A percentile compares a stretch with the other conserved stretches of the same genome.
phyloP scores from a whole-genome alignment of 2,888 invertebrate genomes.

The Balanococcus diminutus region DNA sequence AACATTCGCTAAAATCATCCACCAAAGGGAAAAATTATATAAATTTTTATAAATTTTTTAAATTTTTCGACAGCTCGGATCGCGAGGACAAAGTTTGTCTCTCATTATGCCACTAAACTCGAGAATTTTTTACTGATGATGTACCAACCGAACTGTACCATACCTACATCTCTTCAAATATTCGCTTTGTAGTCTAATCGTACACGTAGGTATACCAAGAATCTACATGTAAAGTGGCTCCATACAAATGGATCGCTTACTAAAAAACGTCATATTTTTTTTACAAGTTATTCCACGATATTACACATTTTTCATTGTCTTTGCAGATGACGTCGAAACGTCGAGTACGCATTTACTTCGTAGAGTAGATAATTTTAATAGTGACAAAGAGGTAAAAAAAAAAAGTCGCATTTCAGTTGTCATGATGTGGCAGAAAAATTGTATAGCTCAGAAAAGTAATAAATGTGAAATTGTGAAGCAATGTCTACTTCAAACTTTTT shows the following conservation, averaged over 20 bases:
- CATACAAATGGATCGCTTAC: background rate
- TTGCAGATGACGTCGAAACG: background rate
- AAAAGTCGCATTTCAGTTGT: background rate
- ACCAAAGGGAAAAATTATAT: background rate
- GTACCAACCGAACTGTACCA: background rate
- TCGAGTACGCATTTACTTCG: background rate
- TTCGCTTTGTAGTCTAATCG: background rate
- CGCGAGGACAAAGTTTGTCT: background rate
- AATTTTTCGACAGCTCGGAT: background rate
- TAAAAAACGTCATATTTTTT: background rate
- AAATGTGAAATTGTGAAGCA: too few relatives aligned
- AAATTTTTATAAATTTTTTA: background rate
- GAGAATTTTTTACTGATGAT: constrained; percentile 1
- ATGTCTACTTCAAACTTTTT: too few relatives aligned
- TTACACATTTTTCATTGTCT: background rate
- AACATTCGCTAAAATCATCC: background rate
- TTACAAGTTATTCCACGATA: background rate
- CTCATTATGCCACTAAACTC: background rate
- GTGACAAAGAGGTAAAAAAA: background rate
- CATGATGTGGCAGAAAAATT: too few relatives aligned
- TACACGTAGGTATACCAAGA: background rate
- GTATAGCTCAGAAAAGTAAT: too few relatives aligned
- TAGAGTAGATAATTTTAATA: background rate
- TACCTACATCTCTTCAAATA: background rate
- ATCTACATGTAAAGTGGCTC: background rate